Percentiles rank a stretch among this genome's conserved stretches.
Conservation (phyloP, 2,113 vertebrate species). For the Sinocyclocheilus anophthalmus region DNA sequence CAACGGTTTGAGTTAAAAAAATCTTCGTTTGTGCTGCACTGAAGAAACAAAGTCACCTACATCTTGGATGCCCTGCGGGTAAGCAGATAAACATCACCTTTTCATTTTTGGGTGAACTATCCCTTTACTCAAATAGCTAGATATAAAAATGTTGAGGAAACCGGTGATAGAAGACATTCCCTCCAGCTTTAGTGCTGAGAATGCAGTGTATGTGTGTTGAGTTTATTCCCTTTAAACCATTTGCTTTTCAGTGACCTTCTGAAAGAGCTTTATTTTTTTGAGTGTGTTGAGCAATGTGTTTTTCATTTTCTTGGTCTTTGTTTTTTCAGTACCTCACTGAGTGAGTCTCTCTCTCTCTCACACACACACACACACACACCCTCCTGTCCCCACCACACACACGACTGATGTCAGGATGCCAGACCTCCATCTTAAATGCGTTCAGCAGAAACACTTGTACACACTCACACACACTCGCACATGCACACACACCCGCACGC, state of each 20-base stretch:
- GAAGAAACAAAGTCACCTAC: no score
- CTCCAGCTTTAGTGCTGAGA: background rate
- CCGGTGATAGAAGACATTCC: background rate
- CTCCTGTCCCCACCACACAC: background rate
- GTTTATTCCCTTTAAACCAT: background rate
- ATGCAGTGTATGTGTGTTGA: background rate
- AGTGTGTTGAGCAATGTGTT: conserved; percentile 20
- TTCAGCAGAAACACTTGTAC: background rate
- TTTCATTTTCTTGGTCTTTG: background rate
- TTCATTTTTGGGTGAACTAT: no score
- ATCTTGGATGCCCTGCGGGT: no score
- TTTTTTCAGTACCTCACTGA: background rate
- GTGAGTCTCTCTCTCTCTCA: background rate
- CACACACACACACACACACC: background rate
- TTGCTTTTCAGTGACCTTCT: background rate
- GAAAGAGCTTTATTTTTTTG: background rate
- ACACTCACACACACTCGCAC: background rate
- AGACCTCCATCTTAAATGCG: conserved; percentile 15
- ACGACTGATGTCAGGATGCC: background rate
- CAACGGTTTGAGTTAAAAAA: no score
- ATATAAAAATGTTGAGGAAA: no score
- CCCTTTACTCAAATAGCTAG: no score
- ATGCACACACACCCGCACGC: no score
- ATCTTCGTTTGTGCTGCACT: no score
- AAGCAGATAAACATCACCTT: no score